Evolutionary conservation across 1,140 invertebrate species (phyloP).

Genomic region (Diabrotica undecimpunctata): DNA sequence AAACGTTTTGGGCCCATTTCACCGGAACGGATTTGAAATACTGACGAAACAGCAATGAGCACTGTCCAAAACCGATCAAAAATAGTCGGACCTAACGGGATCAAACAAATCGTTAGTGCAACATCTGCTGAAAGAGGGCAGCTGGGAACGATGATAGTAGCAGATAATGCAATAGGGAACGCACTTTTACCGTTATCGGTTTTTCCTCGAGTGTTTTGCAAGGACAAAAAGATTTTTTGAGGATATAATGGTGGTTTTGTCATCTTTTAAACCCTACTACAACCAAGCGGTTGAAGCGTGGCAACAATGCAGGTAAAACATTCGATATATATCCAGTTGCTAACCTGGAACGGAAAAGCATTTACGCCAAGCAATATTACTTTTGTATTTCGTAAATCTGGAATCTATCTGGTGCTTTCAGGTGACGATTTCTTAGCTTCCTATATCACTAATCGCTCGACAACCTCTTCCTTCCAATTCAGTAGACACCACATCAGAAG

Average conservation of each 20-base stretch:
- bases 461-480: no score
- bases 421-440: background rate
- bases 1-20: conserved; percentile 3
- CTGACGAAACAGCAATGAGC: conserved; percentile 6
- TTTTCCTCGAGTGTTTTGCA: conserved; percentile 36
- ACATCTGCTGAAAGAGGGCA: conserved; percentile 16
- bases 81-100: background rate
- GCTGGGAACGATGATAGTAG: conserved; percentile 10
- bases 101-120: conserved; percentile 10
- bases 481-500: no score
- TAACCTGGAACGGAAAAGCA: background rate
- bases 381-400: background rate
- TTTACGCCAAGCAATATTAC: background rate
- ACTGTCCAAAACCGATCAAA: conserved; percentile 13
- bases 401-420: background rate
- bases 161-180: conserved; percentile 14
- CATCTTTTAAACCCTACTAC: no score
- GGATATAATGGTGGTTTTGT: conserved; percentile 43
- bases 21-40: conserved; percentile 9
- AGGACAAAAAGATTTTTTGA: conserved; percentile 42
- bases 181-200: conserved; percentile 8
- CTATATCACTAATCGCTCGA: no score
- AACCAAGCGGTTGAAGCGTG: conserved; percentile 25
- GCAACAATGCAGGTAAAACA: background rate
- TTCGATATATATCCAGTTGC: background rate